These are phyloP conservation scores for Lymantria dispar DNA, from an alignment of 2,888 invertebrate species.

Conservation along the genomic window DNA sequence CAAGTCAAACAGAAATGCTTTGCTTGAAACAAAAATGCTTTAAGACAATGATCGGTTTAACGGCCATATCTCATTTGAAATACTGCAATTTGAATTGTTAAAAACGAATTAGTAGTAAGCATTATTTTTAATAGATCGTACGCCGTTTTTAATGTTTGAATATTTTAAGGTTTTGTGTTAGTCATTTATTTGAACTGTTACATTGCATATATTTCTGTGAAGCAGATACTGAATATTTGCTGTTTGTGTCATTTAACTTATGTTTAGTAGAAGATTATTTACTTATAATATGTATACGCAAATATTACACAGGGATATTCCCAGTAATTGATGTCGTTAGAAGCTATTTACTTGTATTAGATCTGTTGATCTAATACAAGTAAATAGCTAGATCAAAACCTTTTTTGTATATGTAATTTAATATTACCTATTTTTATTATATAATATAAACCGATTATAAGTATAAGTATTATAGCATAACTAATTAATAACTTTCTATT, in stretches of 20 bases:
- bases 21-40: no score
- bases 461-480: no score
- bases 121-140: slow-evolving; percentile 10
- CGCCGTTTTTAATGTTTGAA: background rate
- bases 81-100: slow-evolving; percentile 10
- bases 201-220: slow-evolving; percentile 17
- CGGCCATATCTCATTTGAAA: slow-evolving; percentile 16
- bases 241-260: slow-evolving; percentile 21
- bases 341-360: no score
- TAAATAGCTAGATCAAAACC: no score
- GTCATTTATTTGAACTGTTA: slow-evolving; percentile 12
- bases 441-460: no score
- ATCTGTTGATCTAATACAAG: no score
- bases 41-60: slow-evolving; percentile 32
- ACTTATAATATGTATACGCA: slow-evolving; percentile 12
- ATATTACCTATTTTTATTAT: no score
- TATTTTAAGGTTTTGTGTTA: slow-evolving; percentile 4
- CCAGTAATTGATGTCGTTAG: background rate
- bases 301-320: slow-evolving; percentile 15
- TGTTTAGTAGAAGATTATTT: slow-evolving; percentile 10
- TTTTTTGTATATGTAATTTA: no score
- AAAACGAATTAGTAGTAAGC: slow-evolving; percentile 5
- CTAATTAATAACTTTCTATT: no score
- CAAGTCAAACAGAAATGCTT: no score
- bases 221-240: slow-evolving; percentile 19